Conservation (phyloP, 2,888 invertebrate genomes). For the Yponomeuta malinellus region DNA sequence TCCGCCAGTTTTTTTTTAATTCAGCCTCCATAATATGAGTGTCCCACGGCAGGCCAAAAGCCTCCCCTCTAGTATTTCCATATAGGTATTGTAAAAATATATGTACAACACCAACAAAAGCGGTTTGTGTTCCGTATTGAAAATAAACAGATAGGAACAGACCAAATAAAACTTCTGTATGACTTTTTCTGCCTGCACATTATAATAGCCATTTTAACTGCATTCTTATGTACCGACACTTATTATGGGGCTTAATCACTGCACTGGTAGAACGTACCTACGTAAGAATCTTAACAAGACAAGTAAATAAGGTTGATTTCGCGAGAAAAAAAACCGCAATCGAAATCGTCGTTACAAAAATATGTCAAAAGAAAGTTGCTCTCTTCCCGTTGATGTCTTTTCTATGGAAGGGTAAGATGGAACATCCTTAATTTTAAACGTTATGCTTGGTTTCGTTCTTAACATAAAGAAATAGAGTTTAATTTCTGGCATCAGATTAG, state of each 20-base stretch:
- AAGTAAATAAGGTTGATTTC: neutral
- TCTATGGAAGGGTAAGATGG: neutral
- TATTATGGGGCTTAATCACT: neutral
- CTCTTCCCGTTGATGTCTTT: slow-evolving; percentile 8
- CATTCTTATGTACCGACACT: neutral
- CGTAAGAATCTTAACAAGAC: neutral
- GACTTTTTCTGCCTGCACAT: neutral
- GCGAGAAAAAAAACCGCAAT: neutral
- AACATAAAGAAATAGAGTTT: no score
- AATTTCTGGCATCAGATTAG: no score
- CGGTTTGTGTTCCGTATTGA: no score
- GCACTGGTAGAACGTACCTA: neutral
- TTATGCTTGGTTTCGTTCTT: neutral
- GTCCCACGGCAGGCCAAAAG: no score
- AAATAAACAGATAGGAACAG: no score
- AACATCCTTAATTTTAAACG: neutral
- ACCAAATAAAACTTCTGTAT: neutral
- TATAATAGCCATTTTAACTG: neutral
- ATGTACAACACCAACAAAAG: no score
- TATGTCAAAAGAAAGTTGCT: neutral
- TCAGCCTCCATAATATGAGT: no score
- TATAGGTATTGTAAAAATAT: no score
- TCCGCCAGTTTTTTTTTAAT: no score
- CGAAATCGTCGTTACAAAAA: neutral
- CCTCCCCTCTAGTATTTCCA: no score